A percentile compares a stretch with the other conserved stretches of the same genome.
Evolutionary conservation across 2,113 vertebrate species (phyloP).

Genomic region (human (Homo sapiens)): DNA sequence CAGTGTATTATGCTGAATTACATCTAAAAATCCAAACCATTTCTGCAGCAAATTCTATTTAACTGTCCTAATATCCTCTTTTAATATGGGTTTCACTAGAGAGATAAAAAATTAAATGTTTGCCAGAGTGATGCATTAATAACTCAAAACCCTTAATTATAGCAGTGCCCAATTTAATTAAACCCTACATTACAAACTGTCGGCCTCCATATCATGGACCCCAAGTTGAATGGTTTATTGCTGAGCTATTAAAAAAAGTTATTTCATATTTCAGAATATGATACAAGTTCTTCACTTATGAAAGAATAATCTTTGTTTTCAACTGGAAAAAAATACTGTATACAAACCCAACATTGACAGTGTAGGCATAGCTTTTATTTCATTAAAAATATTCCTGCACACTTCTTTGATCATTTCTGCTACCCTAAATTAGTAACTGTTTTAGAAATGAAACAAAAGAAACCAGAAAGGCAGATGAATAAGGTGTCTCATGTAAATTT

Average conservation of each 20-base stretch:
- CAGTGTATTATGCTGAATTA: conserved; percentile 49
- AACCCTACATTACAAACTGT: conserved; percentile 74
- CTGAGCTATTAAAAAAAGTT: conserved; percentile 64
- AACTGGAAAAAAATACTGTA: neutral
- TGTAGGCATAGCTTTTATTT: neutral
- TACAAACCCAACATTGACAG: neutral
- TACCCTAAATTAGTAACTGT: neutral
- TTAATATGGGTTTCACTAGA: conserved; percentile 73
- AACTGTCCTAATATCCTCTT: conserved; percentile 63
- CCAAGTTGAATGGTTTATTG: conserved; percentile 74
- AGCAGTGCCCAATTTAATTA: conserved; percentile 78
- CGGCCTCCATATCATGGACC: conserved; percentile 39
- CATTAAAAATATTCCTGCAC: neutral
- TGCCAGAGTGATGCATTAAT: conserved; percentile 76
- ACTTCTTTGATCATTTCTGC: neutral
- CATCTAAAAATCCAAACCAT: conserved; percentile 51
- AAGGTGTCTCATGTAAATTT: neutral
- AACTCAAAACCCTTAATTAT: conserved; percentile 81
- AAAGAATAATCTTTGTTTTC: conserved; percentile 57
- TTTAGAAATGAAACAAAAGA: neutral
- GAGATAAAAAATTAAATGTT: conserved; percentile 81
- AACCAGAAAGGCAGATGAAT: neutral
- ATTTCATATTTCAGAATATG: conserved; percentile 62
- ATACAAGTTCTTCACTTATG: conserved; percentile 43
- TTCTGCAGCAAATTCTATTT: conserved; percentile 64